Conservation (phyloP, 2,113 vertebrate genomes). For the Mobula birostris region DNA sequence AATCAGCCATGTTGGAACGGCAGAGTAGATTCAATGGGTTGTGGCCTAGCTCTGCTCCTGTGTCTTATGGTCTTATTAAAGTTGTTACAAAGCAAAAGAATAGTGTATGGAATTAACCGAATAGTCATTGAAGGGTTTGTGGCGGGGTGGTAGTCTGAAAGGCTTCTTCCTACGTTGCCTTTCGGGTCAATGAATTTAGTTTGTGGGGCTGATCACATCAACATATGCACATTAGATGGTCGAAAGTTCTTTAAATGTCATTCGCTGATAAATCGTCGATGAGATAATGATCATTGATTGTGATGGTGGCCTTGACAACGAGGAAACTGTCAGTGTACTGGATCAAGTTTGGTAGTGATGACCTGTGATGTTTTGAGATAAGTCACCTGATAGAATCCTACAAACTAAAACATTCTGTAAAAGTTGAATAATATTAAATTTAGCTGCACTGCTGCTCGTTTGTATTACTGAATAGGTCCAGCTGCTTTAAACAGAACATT, state of each 20-base stretch:
- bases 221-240: not conserved
- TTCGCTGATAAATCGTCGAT: not conserved
- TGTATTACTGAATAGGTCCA: not conserved
- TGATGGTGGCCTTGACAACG: not conserved
- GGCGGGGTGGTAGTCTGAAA: not conserved
- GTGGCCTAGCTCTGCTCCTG: no score
- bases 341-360: not conserved
- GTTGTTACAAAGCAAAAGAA: no score
- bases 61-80: no score
- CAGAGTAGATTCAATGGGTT: no score
- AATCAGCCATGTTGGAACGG: no score
- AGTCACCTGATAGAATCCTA: not conserved
- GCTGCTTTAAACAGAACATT: not conserved
- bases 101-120: no score
- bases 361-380: no score
- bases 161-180: not conserved
- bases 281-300: not conserved
- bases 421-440: not conserved
- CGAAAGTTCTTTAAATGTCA: not conserved
- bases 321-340: not conserved
- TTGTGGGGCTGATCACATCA: not conserved
- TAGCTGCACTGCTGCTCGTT: not conserved
- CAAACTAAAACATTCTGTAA: not conserved
- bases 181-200: not conserved
- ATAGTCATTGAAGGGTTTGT: no score